Evolutionary conservation across 2,113 vertebrate genomes (phyloP).

Genomic region (Eidolon helvum): DNA sequence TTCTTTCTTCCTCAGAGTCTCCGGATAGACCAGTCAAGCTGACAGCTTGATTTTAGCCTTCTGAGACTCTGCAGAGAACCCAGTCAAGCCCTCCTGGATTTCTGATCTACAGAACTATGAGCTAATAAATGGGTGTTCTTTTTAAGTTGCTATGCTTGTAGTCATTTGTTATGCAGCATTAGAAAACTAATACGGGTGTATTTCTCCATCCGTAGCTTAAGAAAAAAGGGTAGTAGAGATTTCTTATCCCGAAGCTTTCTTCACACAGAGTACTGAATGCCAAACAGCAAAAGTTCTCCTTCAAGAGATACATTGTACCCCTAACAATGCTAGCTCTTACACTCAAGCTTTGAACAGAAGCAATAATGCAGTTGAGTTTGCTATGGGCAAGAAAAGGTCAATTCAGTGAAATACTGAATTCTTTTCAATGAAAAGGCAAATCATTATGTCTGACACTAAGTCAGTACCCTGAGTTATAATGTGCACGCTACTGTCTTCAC

Average conservation of each 20-base stretch:
- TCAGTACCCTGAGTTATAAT: slow-evolving; percentile 53
- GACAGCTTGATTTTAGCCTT: neutral
- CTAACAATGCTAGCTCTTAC: slow-evolving; percentile 55
- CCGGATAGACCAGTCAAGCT: neutral
- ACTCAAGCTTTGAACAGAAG: slow-evolving; percentile 65
- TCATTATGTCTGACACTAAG: slow-evolving; percentile 32
- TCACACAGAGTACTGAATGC: neutral
- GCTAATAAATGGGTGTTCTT: neutral
- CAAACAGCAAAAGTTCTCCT: neutral
- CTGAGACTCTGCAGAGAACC: neutral
- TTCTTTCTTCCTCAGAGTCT: neutral
- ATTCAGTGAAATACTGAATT: slow-evolving; percentile 40
- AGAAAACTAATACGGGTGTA: neutral
- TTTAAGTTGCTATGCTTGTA: neutral
- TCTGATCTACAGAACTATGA: neutral
- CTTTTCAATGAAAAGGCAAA: slow-evolving; percentile 64
- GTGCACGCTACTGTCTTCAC: neutral
- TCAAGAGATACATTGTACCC: neutral
- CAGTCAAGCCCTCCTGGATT: neutral
- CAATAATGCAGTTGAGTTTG: slow-evolving; percentile 67
- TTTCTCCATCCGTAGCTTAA: slow-evolving; percentile 29
- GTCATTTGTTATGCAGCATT: neutral
- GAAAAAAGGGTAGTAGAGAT: neutral
- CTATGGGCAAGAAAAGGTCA: slow-evolving; percentile 66
- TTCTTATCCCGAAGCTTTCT: neutral